Evolutionary conservation across 1,140 invertebrate genomes (phyloP).

Genomic region (Chelonus insularis): DNA sequence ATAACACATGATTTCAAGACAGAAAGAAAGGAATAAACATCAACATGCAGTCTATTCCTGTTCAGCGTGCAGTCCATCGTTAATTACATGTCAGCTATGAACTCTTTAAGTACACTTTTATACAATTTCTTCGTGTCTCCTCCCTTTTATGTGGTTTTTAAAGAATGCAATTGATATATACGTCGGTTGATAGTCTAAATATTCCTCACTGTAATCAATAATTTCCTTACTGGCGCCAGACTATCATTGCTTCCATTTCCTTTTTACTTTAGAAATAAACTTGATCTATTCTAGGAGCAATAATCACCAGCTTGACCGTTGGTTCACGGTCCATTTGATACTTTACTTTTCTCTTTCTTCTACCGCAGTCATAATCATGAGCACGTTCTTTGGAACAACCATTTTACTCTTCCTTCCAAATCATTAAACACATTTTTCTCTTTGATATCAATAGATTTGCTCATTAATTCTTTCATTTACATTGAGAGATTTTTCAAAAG

Average conservation of each 20-base stretch:
- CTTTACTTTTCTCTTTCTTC: constrained; percentile 22
- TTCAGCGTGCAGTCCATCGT: neutral
- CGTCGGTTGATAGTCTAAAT: constrained; percentile 3
- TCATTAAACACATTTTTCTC: no score
- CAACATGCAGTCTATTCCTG: neutral
- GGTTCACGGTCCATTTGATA: constrained; percentile 15
- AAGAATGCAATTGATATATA: neutral
- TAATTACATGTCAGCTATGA: neutral
- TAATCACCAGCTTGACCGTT: constrained; percentile 4
- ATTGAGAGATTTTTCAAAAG: no score
- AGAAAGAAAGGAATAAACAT: neutral
- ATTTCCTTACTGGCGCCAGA: constrained; percentile 22
- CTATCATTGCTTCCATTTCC: constrained; percentile 1
- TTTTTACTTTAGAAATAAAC: neutral
- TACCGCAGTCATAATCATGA: no score
- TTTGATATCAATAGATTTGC: no score
- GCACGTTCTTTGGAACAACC: no score
- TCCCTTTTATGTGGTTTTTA: neutral
- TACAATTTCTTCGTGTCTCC: neutral
- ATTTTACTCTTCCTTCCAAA: no score
- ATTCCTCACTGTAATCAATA: constrained; percentile 2
- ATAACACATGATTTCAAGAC: neutral
- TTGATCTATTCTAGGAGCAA: constrained; percentile 12
- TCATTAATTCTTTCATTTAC: no score
- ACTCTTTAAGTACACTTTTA: neutral